These are phyloP conservation scores for Eupsilia transversa DNA, from an alignment of 2,888 invertebrate species.

Conservation along the genomic window DNA sequence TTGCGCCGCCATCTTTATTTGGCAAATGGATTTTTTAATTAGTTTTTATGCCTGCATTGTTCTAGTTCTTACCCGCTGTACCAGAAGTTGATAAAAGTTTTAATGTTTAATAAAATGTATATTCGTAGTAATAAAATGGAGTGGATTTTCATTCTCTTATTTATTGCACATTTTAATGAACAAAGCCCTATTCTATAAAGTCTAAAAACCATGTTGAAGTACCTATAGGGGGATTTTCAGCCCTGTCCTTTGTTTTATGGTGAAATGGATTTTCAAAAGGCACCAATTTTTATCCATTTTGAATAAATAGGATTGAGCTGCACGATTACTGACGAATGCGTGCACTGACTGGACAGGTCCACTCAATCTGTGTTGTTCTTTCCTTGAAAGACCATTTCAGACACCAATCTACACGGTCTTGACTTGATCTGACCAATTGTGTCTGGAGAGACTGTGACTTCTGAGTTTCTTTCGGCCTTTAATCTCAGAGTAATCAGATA, in stretches of 20 bases:
- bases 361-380: no score
- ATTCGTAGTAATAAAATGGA: constrained; percentile 27
- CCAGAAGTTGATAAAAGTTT: constrained; percentile 31
- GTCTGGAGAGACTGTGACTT: no score
- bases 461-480: no score
- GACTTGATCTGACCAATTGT: no score
- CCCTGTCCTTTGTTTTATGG: background rate
- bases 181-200: background rate
- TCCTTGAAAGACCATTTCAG: no score
- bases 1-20: constrained; percentile 66
- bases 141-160: constrained; percentile 2
- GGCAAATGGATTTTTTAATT: constrained; percentile 65
- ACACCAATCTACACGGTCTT: no score
- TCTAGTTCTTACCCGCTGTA: constrained; percentile 40
- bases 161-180: constrained; percentile 16
- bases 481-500: no score
- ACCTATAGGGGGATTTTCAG: background rate
- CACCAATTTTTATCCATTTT: background rate
- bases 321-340: no score
- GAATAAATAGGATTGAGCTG: background rate
- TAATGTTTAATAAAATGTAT: constrained; percentile 11
- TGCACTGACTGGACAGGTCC: no score
- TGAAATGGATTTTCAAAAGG: background rate
- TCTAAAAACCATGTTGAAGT: background rate
- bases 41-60: constrained; percentile 61